Percentiles rank a stretch among this genome's conserved stretches.
These are phyloP conservation scores for Elgaria multicarinata DNA, from an alignment of 2,113 vertebrate species.

Conservation along the genomic window DNA sequence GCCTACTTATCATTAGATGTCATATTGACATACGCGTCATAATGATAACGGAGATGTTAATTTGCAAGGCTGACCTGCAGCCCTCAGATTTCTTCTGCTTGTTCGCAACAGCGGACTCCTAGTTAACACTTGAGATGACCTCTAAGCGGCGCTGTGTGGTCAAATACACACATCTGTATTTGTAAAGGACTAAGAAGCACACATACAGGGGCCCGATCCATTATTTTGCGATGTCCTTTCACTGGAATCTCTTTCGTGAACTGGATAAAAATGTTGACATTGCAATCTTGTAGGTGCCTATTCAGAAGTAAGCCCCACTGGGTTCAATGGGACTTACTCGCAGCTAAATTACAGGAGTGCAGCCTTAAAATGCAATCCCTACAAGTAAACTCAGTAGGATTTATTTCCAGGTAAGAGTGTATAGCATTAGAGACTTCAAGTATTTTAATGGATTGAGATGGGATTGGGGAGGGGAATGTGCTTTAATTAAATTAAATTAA, in stretches of 20 bases:
- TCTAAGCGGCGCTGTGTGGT: constrained; percentile 78
- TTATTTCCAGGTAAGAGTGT: not conserved
- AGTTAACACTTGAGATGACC: constrained; percentile 49
- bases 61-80: not conserved
- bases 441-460: not conserved
- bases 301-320: not conserved
- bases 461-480: not conserved
- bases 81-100: not conserved
- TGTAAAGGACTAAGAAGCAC: constrained; percentile 32
- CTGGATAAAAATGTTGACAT: not conserved
- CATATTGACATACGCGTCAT: not conserved
- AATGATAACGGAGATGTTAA: not conserved
- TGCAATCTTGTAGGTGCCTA: not conserved
- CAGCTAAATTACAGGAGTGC: not conserved
- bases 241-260: not conserved
- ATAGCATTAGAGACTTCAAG: not conserved
- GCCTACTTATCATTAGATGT: constrained; percentile 1
- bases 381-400: not conserved
- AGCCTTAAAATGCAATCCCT: not conserved
- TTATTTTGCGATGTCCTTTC: not conserved
- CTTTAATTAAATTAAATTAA: not conserved
- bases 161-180: constrained; percentile 41
- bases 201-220: not conserved
- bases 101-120: constrained; percentile 35
- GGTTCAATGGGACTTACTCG: not conserved